phyloP scores from a whole-genome alignment of 92 coral and sea anemone genomes.

The Parazoanthus darwini region DNA sequence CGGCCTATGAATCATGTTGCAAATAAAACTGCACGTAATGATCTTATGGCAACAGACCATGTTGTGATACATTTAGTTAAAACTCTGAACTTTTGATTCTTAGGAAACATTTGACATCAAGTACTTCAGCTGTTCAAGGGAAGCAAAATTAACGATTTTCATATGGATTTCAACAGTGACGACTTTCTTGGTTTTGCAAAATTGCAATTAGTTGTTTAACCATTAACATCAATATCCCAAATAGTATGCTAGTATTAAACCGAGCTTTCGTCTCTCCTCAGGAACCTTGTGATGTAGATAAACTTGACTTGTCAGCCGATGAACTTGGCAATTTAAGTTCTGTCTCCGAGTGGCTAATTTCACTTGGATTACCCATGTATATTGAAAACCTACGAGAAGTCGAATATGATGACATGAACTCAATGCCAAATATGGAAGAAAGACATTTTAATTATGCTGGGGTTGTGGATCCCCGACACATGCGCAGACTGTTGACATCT shows the following conservation, averaged over 20 bases:
- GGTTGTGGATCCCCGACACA: conserved; percentile 82
- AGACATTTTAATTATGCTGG: conserved; percentile 89
- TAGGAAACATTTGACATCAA: no score
- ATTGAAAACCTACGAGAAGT: conserved; percentile 77
- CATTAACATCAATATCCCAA: no score
- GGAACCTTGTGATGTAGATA: conserved; percentile 78
- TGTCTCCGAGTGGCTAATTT: conserved; percentile 81
- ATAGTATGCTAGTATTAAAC: not conserved
- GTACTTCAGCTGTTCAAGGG: no score
- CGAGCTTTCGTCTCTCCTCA: conserved; percentile 20
- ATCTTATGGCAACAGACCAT: no score
- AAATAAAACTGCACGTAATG: no score
- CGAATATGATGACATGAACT: conserved; percentile 82
- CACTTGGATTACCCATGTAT: conserved; percentile 94
- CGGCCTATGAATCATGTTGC: no score
- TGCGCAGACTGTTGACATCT: conserved; percentile 80
- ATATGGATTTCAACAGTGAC: no score
- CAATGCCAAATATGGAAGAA: conserved; percentile 79
- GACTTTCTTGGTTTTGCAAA: no score
- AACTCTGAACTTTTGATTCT: no score
- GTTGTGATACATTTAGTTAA: no score
- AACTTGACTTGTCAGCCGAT: conserved; percentile 63
- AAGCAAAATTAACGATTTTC: no score
- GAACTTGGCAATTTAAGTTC: conserved; percentile 65
- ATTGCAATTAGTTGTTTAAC: no score